phyloP scores from a whole-genome alignment of 2,888 invertebrate species.

The Poecilus cupreus region DNA sequence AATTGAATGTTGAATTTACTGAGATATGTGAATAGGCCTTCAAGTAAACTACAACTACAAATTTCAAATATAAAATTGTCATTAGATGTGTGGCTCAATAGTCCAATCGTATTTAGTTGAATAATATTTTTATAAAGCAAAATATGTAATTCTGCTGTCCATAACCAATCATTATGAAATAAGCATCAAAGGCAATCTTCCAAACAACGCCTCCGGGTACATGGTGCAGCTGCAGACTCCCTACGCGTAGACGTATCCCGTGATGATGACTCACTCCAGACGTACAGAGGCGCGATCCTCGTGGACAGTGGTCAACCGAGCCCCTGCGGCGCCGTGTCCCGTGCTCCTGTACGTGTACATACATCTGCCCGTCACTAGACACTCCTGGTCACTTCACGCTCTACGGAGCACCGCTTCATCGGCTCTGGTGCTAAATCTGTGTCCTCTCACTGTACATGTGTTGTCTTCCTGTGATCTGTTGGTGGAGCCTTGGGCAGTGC shows the following conservation, averaged over 20 bases:
- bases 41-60: too few relatives aligned
- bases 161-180: too few relatives aligned
- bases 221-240: not conserved
- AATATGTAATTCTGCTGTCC: too few relatives aligned
- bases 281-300: constrained; percentile 27
- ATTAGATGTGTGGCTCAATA: too few relatives aligned
- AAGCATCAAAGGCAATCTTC: too few relatives aligned
- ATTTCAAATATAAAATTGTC: too few relatives aligned
- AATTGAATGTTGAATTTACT: too few relatives aligned
- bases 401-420: constrained; percentile 11
- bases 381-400: constrained; percentile 42
- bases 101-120: too few relatives aligned
- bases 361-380: constrained; percentile 3
- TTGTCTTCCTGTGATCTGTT: not conserved
- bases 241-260: not conserved
- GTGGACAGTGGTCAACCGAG: constrained; percentile 5
- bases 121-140: too few relatives aligned
- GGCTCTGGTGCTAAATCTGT: not conserved
- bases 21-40: too few relatives aligned
- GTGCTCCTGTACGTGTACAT: not conserved
- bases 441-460: not conserved
- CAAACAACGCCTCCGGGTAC: too few relatives aligned
- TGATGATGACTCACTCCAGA: constrained; percentile 43
- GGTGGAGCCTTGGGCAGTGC: not conserved
- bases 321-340: not conserved